Percentiles rank a stretch among this genome's conserved stretches.
phyloP scores from a whole-genome alignment of 2,888 invertebrate genomes.

The Pardosa pseudoannulata region DNA sequence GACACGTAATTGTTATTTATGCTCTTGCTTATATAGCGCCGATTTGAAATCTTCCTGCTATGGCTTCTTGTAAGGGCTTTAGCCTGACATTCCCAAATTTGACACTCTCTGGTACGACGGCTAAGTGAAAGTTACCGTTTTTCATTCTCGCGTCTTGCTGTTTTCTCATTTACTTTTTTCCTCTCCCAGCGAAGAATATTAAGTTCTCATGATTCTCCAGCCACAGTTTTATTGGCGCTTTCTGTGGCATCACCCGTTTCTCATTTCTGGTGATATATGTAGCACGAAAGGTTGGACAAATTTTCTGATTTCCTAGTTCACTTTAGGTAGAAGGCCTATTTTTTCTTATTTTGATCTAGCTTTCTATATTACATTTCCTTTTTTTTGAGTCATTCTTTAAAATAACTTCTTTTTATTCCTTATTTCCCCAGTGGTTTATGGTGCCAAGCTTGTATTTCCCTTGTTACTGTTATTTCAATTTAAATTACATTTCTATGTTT shows the following conservation, averaged over 20 bases:
- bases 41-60: neutral
- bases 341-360: neutral
- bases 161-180: too few species aligned
- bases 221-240: neutral
- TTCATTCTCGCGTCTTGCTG: too few species aligned
- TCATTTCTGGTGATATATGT: neutral
- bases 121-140: slow-evolving; percentile 15
- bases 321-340: neutral
- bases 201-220: neutral
- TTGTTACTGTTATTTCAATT: too few species aligned
- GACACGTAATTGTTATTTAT: slow-evolving; percentile 65
- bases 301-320: neutral
- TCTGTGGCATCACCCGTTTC: neutral
- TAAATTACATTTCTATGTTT: too few species aligned
- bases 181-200: neutral
- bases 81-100: neutral
- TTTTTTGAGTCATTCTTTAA: too few species aligned
- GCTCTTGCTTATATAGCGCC: slow-evolving; percentile 42
- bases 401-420: neutral
- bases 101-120: neutral
- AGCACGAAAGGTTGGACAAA: neutral
- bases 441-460: too few species aligned
- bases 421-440: neutral
- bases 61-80: neutral
- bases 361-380: neutral